These are phyloP conservation scores for Copidosoma aretas DNA, from an alignment of 2,888 invertebrate genomes.

Conservation along the genomic window DNA sequence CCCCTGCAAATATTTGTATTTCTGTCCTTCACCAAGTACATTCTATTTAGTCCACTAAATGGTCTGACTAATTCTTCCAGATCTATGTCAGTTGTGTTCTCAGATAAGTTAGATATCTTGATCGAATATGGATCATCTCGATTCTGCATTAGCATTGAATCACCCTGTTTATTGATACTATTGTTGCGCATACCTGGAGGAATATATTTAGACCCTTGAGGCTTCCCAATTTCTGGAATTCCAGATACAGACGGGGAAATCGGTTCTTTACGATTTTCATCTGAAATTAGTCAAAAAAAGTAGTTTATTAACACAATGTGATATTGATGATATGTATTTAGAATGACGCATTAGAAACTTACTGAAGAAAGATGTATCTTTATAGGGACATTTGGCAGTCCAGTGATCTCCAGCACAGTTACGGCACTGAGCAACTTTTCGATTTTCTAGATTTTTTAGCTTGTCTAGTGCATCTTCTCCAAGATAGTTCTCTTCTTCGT, in stretches of 20 bases:
- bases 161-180: slow-evolving; percentile 74
- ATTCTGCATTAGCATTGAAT: slow-evolving; percentile 71
- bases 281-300: slow-evolving; percentile 9
- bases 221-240: slow-evolving; percentile 50
- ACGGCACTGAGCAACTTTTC: slow-evolving; percentile 83
- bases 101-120: slow-evolving; percentile 95
- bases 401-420: slow-evolving; percentile 96
- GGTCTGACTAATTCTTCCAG: slow-evolving; percentile 93
- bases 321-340: not conserved
- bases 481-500: slow-evolving; percentile 85
- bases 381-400: slow-evolving; percentile 98
- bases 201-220: slow-evolving; percentile 77
- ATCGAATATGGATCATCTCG: slow-evolving; percentile 90
- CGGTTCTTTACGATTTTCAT: slow-evolving; percentile 60
- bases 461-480: slow-evolving; percentile 87
- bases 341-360: slow-evolving; percentile 25
- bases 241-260: slow-evolving; percentile 48
- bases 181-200: slow-evolving; percentile 90
- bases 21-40: slow-evolving; percentile 95
- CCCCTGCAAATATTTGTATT: slow-evolving; percentile 89
- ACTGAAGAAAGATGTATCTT: slow-evolving; percentile 75
- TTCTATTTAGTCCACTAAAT: slow-evolving; percentile 92
- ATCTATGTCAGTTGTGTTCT: slow-evolving; percentile 93
- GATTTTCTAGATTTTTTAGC: slow-evolving; percentile 72
- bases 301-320: not conserved